Percentiles rank a stretch among this genome's conserved stretches.
These are phyloP conservation scores for Takifugu ocellatus DNA, from an alignment of 2,797 vertebrate species.

Conservation along the genomic window DNA sequence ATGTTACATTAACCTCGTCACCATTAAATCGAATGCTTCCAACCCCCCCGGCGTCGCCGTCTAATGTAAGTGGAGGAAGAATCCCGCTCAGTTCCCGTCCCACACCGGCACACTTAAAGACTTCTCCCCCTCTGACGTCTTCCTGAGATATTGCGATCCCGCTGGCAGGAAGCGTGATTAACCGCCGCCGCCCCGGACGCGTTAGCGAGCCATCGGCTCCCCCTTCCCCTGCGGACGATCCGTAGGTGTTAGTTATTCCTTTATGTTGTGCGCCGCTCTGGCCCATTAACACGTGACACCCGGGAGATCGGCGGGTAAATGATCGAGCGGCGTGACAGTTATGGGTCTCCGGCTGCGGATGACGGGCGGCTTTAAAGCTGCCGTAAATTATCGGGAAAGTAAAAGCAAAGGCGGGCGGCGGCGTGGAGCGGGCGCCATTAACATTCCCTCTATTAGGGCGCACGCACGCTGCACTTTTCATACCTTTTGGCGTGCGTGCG, in stretches of 20 bases:
- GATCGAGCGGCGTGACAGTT: slow-evolving; percentile 81
- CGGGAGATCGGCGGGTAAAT: slow-evolving; percentile 80
- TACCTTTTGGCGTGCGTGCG: slow-evolving; percentile 68
- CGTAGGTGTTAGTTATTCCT: slow-evolving; percentile 76
- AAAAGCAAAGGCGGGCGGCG: slow-evolving; percentile 73
- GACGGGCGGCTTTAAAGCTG: slow-evolving; percentile 77
- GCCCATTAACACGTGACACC: slow-evolving; percentile 82
- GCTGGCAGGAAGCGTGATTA: slow-evolving; percentile 73
- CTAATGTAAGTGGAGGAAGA: slow-evolving; percentile 60
- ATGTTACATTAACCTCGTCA: slow-evolving; percentile 60
- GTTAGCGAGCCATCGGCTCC: slow-evolving; percentile 75
- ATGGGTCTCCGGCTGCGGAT: slow-evolving; percentile 81
- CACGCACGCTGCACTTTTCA: slow-evolving; percentile 69
- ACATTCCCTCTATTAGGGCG: slow-evolving; percentile 71
- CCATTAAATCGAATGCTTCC: slow-evolving; percentile 48
- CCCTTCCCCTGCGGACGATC: slow-evolving; percentile 59
- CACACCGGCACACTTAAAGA: slow-evolving; percentile 65
- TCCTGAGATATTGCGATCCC: slow-evolving; percentile 63
- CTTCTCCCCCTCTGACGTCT: slow-evolving; percentile 61
- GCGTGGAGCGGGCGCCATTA: slow-evolving; percentile 60
- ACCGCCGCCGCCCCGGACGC: slow-evolving; percentile 72
- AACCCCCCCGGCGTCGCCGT: slow-evolving; percentile 52
- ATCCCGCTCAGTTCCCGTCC: slow-evolving; percentile 55
- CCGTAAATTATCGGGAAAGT: slow-evolving; percentile 83
- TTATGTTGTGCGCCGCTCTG: slow-evolving; percentile 71